These are phyloP conservation scores for Oncorhynchus gorbuscha DNA, from an alignment of 2,113 vertebrate species.

Conservation along the genomic window DNA sequence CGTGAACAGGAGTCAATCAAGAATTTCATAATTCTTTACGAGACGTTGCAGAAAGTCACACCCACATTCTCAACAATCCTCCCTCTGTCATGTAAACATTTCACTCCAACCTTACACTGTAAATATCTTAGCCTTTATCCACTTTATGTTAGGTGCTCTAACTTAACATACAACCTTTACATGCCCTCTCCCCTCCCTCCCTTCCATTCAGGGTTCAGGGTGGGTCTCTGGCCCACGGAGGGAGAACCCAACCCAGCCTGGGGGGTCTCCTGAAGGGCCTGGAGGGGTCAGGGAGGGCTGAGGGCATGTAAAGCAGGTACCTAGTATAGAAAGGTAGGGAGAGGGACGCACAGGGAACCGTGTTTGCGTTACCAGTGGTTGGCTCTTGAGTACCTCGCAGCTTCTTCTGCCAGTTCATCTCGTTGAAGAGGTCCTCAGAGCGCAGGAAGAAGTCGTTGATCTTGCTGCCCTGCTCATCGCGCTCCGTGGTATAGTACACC, in stretches of 20 bases:
- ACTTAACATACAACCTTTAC: conserved; percentile 40
- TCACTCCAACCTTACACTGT: no score
- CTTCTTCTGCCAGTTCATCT: conserved; percentile 99
- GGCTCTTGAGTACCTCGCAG: conserved; percentile 85
- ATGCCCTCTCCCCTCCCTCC: conserved; percentile 42
- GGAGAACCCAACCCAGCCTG: background rate
- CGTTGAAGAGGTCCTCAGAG: conserved; percentile 95
- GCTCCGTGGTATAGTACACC: conserved; percentile 94
- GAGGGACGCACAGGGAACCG: conserved; percentile 73
- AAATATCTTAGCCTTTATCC: background rate
- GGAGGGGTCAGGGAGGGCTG: conserved; percentile 38
- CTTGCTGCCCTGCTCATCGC: conserved; percentile 98
- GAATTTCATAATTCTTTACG: no score
- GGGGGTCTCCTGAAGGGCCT: background rate
- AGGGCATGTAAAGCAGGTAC: conserved; percentile 44
- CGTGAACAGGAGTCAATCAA: no score
- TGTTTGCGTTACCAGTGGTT: conserved; percentile 70
- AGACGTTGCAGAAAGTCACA: no score
- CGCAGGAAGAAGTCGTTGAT: conserved; percentile 98
- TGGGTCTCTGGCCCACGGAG: background rate
- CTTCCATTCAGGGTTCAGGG: conserved; percentile 53
- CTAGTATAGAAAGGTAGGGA: conserved; percentile 55
- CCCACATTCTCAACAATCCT: no score
- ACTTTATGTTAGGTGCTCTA: background rate
- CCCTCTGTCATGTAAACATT: no score